phyloP scores from a whole-genome alignment of 2,888 invertebrate genomes.

The Uropetala carovei region DNA sequence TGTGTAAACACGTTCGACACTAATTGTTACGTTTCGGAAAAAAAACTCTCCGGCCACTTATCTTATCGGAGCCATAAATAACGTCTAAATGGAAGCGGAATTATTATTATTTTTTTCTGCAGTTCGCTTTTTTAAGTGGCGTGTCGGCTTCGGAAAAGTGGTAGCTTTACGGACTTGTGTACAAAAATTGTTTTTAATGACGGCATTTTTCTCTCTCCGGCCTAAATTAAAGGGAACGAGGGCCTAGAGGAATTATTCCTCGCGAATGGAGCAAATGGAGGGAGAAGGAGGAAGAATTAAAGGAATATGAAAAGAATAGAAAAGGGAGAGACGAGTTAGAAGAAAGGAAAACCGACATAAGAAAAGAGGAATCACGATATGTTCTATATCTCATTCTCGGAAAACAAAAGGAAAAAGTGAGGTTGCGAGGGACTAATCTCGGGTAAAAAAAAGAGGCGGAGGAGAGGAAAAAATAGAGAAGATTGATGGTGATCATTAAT shows the following conservation, averaged over 20 bases:
- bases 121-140: too few relatives aligned
- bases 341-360: not conserved
- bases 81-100: too few relatives aligned
- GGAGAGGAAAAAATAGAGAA: not conserved
- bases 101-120: too few relatives aligned
- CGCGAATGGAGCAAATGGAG: not conserved
- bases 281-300: not conserved
- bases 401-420: conserved; percentile 29
- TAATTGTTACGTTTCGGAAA: too few relatives aligned
- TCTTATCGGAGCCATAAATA: too few relatives aligned
- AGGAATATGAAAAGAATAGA: not conserved
- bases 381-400: not conserved
- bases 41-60: too few relatives aligned
- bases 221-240: too few relatives aligned
- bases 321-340: not conserved
- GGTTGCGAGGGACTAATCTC: not conserved
- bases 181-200: too few relatives aligned
- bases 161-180: too few relatives aligned
- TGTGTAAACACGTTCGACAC: too few relatives aligned
- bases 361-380: conserved; percentile 4
- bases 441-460: not conserved
- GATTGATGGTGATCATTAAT: conserved; percentile 51
- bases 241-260: not conserved
- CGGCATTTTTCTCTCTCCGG: too few relatives aligned
- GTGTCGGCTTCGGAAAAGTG: too few relatives aligned